Evolutionary conservation across 2,888 invertebrate genomes (phyloP), one percentile per base, ranked within the genome.

Genomic region (Rhaphigaster nebulosa): DNA sequence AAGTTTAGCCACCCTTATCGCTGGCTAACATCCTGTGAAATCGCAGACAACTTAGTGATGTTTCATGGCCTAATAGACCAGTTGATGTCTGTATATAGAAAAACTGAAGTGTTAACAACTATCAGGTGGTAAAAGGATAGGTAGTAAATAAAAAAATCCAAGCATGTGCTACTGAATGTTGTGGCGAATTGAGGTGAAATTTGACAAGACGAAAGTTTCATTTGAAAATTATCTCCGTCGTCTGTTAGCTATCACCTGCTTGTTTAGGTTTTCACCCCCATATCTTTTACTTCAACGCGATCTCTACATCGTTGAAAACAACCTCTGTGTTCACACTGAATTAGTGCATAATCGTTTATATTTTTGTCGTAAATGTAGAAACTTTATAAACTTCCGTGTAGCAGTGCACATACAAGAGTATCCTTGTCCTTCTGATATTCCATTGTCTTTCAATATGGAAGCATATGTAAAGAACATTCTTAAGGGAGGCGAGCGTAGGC

Each of bases 21-120:
- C 34, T 20, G 65, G 65, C 29, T 65, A 70, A 38, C 70, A 76
- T 76, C 70, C 70, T 76, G 38, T 76, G 70, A 38, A 76, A 76
- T 34, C 8, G 23, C 38, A 38, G 38, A 76, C 70, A 38, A 76
- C 38, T 76, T 76, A 76, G 38, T 18, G 34, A 15, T 8, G 20
- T 76, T 76, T 76, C 70, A 76, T 38, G 70, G 34, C 34, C 20
- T 76, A 65, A 38, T 38, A 2, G 20, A 23, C 70, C 34, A 38
- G 34, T 8, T 76, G 34, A 76, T 76, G 20, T 76, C 20, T 76
- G 5, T 76, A 76, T 38, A 34, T 8, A 76, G 34, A 76, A 76
- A 76, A 20, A 76, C 34, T 34, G 34, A 76, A 38, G 8, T 38
- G 34, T 38, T 76, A 38, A 76, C 38, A 76, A 65, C 8, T 76